Base-by-base conservation (phyloP, 2,888 invertebrate species). In the Atethmia centrago region DNA sequence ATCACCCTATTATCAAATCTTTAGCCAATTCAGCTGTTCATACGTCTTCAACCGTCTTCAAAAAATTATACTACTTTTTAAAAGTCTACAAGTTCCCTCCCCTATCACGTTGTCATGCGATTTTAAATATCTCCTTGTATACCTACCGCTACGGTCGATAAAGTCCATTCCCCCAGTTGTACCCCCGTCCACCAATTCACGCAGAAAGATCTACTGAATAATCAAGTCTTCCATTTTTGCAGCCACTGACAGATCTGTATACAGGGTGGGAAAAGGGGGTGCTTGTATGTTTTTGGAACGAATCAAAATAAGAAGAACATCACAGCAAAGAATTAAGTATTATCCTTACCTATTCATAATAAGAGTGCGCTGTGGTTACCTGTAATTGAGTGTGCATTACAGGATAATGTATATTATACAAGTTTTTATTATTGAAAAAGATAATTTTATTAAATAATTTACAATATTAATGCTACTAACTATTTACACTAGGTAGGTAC, bases 131-230 rank as follows among this genome's bases (percentile, higher is more conserved):
- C 42, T 45, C 31, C 2, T 19, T 42, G 51, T 25, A 21, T 45
- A 47, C 28, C 16, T 28, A 62, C 21, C 10, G 12, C 28, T 19
- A 16, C 28, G 19, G n/a, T 16, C 14, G 21, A 5, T 40, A 19
- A 0, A 28, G 21, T n/a, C 40, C n/a, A 10, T 36, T 36, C 58
- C n/a, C 49, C 3, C 55, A 40, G 36, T 61, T 53, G 47, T 16
- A 16, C n/a, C 25, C 61, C 28, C 47, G 42, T 64, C 66, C 49
- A 70, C 40, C 55, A 72, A 72, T 61, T 82, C 83, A 75, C 68
- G 61, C 66, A 76, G 53, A 83, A 79, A 85, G 79, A 82, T 31
- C 79, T 71, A 79, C 51, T 69, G 58, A 72, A 66, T 77, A 71
- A 85, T 82, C 63, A 61, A 62, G 25, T 7, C 53, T 66, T 61